Conservation (phyloP, 2,888 invertebrate genomes). For the Sinopyrophorus schimmeli region DNA sequence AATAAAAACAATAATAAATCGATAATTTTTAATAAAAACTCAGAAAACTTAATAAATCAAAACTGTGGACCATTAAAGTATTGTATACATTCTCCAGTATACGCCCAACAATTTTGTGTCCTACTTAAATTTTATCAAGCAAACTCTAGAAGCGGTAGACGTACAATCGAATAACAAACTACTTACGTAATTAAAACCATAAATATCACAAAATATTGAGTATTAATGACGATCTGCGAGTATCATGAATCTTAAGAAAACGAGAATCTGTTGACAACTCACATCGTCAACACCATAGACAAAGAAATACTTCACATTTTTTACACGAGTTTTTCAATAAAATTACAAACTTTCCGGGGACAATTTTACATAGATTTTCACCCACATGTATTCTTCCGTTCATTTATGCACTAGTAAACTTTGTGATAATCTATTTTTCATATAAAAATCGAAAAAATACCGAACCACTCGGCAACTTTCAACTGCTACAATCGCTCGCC, state of each 20-base stretch:
- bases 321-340: slow-evolving; percentile 45
- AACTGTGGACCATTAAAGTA: slow-evolving; percentile 49
- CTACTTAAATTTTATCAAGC: slow-evolving; percentile 43
- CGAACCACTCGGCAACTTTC: slow-evolving; percentile 40
- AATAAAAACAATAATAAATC: slow-evolving; percentile 40
- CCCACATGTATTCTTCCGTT: background rate
- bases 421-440: slow-evolving; percentile 6
- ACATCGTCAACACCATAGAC: slow-evolving; percentile 41
- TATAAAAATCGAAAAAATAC: slow-evolving; percentile 27
- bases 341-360: slow-evolving; percentile 3
- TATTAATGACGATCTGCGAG: too few species aligned
- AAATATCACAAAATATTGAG: slow-evolving; percentile 29
- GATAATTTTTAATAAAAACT: slow-evolving; percentile 51
- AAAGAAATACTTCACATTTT: slow-evolving; percentile 55
- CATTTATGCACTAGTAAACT: slow-evolving; percentile 16
- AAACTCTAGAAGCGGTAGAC: background rate
- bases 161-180: background rate
- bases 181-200: slow-evolving; percentile 29
- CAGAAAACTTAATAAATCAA: slow-evolving; percentile 51
- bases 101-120: slow-evolving; percentile 52
- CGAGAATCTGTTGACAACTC: slow-evolving; percentile 29
- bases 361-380: slow-evolving; percentile 2
- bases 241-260: slow-evolving; percentile 15
- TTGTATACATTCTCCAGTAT: slow-evolving; percentile 48
- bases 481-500: slow-evolving; percentile 48